Evolutionary conservation across 2,113 vertebrate species (phyloP).

Genomic region (Neomonachus schauinslandi): DNA sequence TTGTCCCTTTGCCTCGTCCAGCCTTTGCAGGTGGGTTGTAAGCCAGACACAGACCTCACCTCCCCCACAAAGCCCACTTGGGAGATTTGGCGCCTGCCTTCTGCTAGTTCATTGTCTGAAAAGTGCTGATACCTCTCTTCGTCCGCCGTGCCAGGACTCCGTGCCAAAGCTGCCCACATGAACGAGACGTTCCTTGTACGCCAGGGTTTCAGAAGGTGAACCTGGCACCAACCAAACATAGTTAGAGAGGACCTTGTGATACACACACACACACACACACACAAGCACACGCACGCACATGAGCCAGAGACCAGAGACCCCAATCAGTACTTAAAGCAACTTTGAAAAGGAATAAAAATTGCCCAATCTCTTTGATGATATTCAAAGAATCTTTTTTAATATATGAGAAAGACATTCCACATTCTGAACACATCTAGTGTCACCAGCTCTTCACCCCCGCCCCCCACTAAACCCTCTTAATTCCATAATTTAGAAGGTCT

Average conservation of each 20-base stretch:
- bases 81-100: constrained; percentile 59
- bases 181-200: constrained; percentile 58
- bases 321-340: constrained; percentile 83
- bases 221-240: constrained; percentile 55
- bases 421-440: constrained; percentile 86
- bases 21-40: not conserved
- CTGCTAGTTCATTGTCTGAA: constrained; percentile 68
- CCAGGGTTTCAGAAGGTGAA: constrained; percentile 76
- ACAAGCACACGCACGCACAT: not conserved
- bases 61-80: constrained; percentile 46
- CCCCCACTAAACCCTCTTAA: constrained; percentile 82
- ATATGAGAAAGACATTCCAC: constrained; percentile 84
- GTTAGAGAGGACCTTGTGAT: constrained; percentile 69
- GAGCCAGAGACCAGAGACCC: constrained; percentile 57
- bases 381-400: constrained; percentile 87
- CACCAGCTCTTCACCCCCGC: constrained; percentile 76
- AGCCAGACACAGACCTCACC: not conserved
- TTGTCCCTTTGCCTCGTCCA: not conserved
- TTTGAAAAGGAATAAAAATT: constrained; percentile 88
- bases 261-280: not conserved
- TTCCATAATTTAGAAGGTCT: constrained; percentile 87
- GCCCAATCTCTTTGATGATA: constrained; percentile 88
- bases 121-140: constrained; percentile 81
- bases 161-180: constrained; percentile 70
- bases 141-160: constrained; percentile 72